Evolutionary conservation across 2,888 invertebrate genomes (phyloP).

Genomic region (Agrochola macilenta): DNA sequence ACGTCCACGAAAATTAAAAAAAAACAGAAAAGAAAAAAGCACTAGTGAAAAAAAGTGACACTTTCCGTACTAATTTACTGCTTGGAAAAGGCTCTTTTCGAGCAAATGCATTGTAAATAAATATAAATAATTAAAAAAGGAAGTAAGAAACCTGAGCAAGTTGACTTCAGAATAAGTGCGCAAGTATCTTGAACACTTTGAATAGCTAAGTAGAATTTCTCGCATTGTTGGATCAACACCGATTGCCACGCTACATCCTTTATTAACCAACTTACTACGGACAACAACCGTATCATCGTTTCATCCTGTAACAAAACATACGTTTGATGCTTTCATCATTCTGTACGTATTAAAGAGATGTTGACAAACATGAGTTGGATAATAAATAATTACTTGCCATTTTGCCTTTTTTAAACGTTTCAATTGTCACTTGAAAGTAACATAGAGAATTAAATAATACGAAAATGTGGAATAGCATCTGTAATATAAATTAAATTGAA

Average conservation of each 20-base stretch:
- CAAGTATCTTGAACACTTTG: slow-evolving; percentile 31
- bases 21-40: no score
- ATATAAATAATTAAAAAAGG: neutral
- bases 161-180: slow-evolving; percentile 21
- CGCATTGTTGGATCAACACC: slow-evolving; percentile 25
- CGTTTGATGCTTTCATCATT: neutral
- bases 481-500: neutral
- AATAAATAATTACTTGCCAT: neutral
- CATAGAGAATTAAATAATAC: neutral
- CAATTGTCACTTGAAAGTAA: neutral
- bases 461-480: neutral
- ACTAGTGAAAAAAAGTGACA: no score
- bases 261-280: slow-evolving; percentile 6
- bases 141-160: slow-evolving; percentile 15
- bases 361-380: no score
- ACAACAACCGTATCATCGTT: neutral
- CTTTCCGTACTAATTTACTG: no score
- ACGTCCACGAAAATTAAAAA: no score
- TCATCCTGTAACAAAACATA: slow-evolving; percentile 11
- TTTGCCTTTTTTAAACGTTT: neutral
- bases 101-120: no score
- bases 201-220: slow-evolving; percentile 40
- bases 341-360: neutral
- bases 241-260: slow-evolving; percentile 3
- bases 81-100: no score